These are phyloP conservation scores for Heterocephalus glaber DNA, from an alignment of 2,113 vertebrate genomes.

Conservation along the genomic window DNA sequence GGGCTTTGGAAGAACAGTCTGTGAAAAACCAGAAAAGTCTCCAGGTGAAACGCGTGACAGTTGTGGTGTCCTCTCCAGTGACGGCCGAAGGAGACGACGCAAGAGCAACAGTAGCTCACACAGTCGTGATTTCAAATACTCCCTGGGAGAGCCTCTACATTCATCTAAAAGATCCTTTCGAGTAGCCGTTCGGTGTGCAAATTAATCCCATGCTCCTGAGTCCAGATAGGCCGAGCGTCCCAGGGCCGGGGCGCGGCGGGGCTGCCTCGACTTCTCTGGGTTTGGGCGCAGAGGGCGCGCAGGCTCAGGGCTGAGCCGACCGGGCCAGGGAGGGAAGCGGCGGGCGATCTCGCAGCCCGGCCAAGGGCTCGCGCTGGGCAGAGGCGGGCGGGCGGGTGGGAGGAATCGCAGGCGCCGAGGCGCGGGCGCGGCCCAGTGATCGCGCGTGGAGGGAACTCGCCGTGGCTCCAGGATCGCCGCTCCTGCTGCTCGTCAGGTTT, in stretches of 20 bases:
- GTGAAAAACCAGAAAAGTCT: neutral
- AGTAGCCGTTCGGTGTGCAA: neutral
- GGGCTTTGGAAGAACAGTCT: neutral
- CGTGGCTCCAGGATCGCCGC: neutral
- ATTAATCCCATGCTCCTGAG: neutral
- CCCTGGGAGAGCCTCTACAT: neutral
- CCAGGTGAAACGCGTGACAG: neutral
- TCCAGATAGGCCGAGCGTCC: neutral
- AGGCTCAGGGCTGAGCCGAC: too few species aligned
- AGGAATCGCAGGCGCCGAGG: too few species aligned
- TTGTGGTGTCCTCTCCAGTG: neutral
- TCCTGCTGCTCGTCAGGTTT: neutral
- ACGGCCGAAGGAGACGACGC: neutral
- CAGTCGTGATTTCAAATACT: neutral
- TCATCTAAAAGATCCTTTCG: neutral
- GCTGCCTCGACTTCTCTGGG: accelerated
- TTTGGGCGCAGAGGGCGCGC: neutral
- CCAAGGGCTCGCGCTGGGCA: too few species aligned
- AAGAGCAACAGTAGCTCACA: neutral
- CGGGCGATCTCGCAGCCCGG: too few species aligned
- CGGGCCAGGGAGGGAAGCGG: too few species aligned
- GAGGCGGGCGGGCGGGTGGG: too few species aligned
- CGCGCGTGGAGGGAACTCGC: neutral
- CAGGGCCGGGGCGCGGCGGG: neutral
- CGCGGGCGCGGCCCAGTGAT: neutral